phyloP scores from a whole-genome alignment of 2,888 invertebrate species.

The Drosophila stalkeri region DNA sequence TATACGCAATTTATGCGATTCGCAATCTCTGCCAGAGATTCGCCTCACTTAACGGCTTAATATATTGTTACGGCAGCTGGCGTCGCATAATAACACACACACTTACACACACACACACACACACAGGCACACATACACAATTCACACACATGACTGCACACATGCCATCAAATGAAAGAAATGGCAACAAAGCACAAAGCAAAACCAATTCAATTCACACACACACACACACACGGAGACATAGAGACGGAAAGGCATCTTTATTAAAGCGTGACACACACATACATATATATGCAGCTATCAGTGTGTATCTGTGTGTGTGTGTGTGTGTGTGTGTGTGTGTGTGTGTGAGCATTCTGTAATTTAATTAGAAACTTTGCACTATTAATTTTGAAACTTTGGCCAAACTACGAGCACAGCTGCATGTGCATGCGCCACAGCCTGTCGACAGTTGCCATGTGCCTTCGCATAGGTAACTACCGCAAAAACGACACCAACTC shows the following conservation, averaged over 20 bases:
- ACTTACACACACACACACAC: conserved; percentile 21
- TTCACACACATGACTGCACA: conserved; percentile 35
- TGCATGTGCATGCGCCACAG: conserved; percentile 27
- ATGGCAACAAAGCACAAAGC: conserved; percentile 51
- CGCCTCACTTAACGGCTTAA: conserved; percentile 78
- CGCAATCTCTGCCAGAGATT: conserved; percentile 64
- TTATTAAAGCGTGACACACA: conserved; percentile 40
- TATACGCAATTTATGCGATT: conserved; percentile 66
- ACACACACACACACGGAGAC: conserved; percentile 9
- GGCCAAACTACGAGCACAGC: conserved; percentile 69
- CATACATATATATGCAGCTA: conserved; percentile 28
- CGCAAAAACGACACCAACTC: conserved; percentile 28
- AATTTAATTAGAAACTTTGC: conserved; percentile 83
- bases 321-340: conserved; percentile 15
- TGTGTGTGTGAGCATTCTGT: conserved; percentile 54
- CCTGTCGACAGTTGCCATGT: conserved; percentile 46
- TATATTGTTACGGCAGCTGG: conserved; percentile 76
- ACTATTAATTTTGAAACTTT: conserved; percentile 82
- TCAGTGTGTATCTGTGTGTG: conserved; percentile 21
- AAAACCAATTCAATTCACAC: conserved; percentile 58
- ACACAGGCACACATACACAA: conserved; percentile 11
- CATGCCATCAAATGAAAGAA: conserved; percentile 49
- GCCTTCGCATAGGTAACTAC: conserved; percentile 43
- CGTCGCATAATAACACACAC: conserved; percentile 57
- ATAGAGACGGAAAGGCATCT: conserved; percentile 21